phyloP scores from a whole-genome alignment of 2,888 invertebrate species.

The Dynastes tityus region DNA sequence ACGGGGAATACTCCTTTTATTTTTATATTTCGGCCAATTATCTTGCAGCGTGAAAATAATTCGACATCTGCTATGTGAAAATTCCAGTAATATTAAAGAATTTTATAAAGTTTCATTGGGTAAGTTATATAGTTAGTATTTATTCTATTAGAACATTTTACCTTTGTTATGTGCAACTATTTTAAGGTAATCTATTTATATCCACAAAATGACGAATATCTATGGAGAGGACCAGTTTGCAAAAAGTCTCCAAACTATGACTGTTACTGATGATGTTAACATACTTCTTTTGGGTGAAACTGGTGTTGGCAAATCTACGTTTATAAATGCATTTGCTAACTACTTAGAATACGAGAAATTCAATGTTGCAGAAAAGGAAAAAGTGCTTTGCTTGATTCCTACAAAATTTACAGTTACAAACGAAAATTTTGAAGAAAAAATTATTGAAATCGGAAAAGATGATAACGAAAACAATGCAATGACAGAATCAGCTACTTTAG shows the following conservation, averaged over 20 bases:
- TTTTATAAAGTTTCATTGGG: no score
- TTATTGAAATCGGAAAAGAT: conserved; percentile 58
- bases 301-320: conserved; percentile 67
- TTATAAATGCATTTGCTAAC: conserved; percentile 65
- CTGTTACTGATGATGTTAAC: conserved; percentile 59
- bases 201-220: not conserved
- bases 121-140: no score
- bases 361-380: conserved; percentile 55
- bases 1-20: no score
- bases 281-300: conserved; percentile 65
- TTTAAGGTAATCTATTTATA: not conserved
- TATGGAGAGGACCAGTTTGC: not conserved
- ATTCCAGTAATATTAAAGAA: no score
- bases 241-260: conserved; percentile 38
- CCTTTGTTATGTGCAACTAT: no score
- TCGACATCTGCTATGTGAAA: no score
- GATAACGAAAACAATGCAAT: conserved; percentile 56
- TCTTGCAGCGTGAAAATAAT: no score
- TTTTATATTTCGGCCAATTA: no score
- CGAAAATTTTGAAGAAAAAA: conserved; percentile 57
- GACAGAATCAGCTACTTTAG: conserved; percentile 56
- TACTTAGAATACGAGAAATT: conserved; percentile 61
- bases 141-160: no score
- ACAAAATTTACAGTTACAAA: conserved; percentile 60
- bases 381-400: conserved; percentile 62